Base-by-base conservation (phyloP, 1,140 invertebrate genomes). In the Cecropterus lyciades region DNA sequence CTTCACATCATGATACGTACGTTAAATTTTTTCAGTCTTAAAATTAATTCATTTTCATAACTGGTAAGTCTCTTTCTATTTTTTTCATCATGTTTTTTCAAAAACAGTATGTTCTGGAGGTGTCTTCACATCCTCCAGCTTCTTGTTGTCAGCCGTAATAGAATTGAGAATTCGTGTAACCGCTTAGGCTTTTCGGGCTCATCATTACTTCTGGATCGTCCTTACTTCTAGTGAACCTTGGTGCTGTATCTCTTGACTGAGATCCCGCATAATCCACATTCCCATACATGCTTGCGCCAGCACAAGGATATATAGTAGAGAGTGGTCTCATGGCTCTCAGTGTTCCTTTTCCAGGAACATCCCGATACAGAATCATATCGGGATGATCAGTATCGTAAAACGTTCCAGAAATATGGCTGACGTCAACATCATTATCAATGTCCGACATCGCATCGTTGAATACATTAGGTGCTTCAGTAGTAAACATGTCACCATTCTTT, bases 401-500 rank as follows among this genome's bases (percentile, higher is more conserved):
- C 0, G 89, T 91, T 70, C 89, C 90, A 70, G 91, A 86, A 45
- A 91, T 90, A 30, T 90, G 89, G 60, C 87, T 91, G 4, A 93
- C 84, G 24, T 92, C 91, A 8, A 84, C 82, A 68, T 93, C 92
- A 30, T 90, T 90, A 48, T 93, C 92, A 11, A 92, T 87, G 65
- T 93, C 92, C 14, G 92, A 92, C n/a, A 84, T 79, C 4, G 82
- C 82, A 60, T 93, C 91, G 30, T 79, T 87, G 65, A 93, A 93
- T 5, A 92, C 85, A 60, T 92, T 92, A 9, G 92, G 91, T 13
- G 90, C 74, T 64, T 93, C 90, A 7, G 92, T 92, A 1, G 87
- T 85, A 48, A 92, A 93, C 84, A 93, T 91, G 43, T 93, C 87
- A n/a, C 87, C 89, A 11, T 87, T 85, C 72, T 92, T 93, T 10